A percentile compares a stretch with the other conserved stretches of the same genome.
phyloP scores from a whole-genome alignment of 1,140 invertebrate species.

The Drosophila malerkotliana region DNA sequence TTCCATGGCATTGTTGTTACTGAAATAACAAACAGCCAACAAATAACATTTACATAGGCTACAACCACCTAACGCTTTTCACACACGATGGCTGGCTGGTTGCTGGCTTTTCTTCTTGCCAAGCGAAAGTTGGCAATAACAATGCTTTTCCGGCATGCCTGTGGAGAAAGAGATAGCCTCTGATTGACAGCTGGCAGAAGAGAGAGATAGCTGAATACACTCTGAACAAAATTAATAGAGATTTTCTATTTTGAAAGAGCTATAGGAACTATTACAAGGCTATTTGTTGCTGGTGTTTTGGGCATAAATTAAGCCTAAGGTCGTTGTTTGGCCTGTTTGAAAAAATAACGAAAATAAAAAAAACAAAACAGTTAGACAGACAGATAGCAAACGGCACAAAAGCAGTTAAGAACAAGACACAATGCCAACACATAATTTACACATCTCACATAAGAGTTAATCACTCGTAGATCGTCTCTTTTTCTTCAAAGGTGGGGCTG shows the following conservation, averaged over 20 bases:
- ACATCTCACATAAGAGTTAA: conserved; percentile 37
- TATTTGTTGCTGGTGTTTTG: conserved; percentile 27
- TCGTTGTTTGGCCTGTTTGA: conserved; percentile 43
- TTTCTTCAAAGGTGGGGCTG: conserved; percentile 7
- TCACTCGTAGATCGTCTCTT: conserved; percentile 36
- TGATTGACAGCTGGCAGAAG: conserved; percentile 34
- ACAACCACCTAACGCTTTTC: conserved; percentile 46
- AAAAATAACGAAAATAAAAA: conserved; percentile 9
- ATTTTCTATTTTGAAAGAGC: conserved; percentile 25
- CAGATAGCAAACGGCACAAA: conserved; percentile 44
- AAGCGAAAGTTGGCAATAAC: conserved; percentile 62
- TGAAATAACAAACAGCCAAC: conserved; percentile 31
- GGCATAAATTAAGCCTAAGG: conserved; percentile 60
- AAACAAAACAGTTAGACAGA: conserved; percentile 43
- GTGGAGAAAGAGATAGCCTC: conserved; percentile 33
- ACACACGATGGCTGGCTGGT: conserved; percentile 25
- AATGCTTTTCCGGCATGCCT: conserved; percentile 57
- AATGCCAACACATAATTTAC: conserved; percentile 51
- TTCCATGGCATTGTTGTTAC: conserved; percentile 44
- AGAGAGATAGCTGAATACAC: conserved; percentile 2
- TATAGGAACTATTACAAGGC: conserved; percentile 55
- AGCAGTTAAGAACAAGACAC: conserved; percentile 53
- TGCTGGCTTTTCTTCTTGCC: conserved; percentile 30
- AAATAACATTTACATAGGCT: conserved; percentile 42
- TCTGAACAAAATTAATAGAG: conserved; percentile 8